phyloP scores from a whole-genome alignment of 2,113 vertebrate species.

The Apodemus sylvaticus region DNA sequence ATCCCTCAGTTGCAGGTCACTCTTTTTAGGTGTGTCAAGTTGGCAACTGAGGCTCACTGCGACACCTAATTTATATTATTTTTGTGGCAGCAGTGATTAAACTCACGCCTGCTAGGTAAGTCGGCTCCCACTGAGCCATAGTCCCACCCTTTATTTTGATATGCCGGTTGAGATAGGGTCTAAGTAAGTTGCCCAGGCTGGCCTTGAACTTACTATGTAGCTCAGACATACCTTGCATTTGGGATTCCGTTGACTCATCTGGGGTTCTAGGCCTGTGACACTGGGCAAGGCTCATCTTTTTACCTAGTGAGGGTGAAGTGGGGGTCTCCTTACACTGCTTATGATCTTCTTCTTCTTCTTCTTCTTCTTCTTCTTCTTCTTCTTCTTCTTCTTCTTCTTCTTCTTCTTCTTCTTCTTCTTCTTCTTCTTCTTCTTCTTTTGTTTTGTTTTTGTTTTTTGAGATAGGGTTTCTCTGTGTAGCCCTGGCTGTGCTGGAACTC shows the following conservation, averaged over 20 bases:
- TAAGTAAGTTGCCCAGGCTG: not conserved
- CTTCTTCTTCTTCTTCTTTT: too few relatives aligned
- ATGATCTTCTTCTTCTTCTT: not conserved
- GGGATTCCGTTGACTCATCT: not conserved
- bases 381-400: too few relatives aligned
- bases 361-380: too few relatives aligned
- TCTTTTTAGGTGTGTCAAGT: not conserved
- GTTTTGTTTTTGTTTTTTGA: too few relatives aligned
- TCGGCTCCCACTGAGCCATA: not conserved
- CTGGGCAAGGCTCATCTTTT: not conserved
- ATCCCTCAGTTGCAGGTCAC: too few relatives aligned
- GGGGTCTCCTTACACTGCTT: not conserved
- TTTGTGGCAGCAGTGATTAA: not conserved
- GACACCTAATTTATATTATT: not conserved
- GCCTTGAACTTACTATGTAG: not conserved
- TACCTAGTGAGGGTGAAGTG: not conserved
- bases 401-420: too few relatives aligned
- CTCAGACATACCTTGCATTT: not conserved
- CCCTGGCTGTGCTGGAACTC: too few relatives aligned
- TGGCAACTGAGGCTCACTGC: not conserved
- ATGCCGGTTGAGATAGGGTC: not conserved
- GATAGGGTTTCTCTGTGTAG: too few relatives aligned
- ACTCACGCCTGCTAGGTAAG: too few relatives aligned
- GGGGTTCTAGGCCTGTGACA: not conserved
- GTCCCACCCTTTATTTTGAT: not conserved